These are phyloP conservation scores for Cepaea nemoralis DNA, from an alignment of 1,140 invertebrate species.

Conservation along the genomic window DNA sequence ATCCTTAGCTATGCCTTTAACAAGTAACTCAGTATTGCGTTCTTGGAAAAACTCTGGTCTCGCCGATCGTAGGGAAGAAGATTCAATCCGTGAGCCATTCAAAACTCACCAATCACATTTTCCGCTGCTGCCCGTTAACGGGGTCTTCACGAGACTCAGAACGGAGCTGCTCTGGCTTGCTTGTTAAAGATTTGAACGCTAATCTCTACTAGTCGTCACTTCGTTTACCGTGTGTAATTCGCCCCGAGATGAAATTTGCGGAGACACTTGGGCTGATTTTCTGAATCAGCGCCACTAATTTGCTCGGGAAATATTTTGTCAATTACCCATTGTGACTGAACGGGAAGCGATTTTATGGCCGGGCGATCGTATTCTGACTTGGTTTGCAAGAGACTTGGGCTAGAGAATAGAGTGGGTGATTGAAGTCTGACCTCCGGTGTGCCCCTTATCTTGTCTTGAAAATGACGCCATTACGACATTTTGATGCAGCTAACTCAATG, in stretches of 20 bases:
- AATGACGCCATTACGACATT: conserved; percentile 30
- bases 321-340: conserved; percentile 39
- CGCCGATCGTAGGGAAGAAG: conserved; percentile 14
- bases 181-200: conserved; percentile 39
- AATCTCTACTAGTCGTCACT: conserved; percentile 39
- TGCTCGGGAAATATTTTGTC: conserved; percentile 44
- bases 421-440: conserved; percentile 29
- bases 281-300: conserved; percentile 34
- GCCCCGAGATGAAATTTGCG: conserved; percentile 40
- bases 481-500: background rate
- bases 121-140: background rate
- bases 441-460: conserved; percentile 3
- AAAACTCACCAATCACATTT: conserved; percentile 40
- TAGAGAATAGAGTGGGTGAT: conserved; percentile 34
- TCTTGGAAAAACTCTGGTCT: conserved; percentile 22
- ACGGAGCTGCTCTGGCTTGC: conserved; percentile 29
- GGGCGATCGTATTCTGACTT: conserved; percentile 31
- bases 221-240: conserved; percentile 40
- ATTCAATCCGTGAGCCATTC: conserved; percentile 42
- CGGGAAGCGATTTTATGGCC: conserved; percentile 37
- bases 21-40: conserved; percentile 27
- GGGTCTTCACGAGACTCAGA: background rate
- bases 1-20: conserved; percentile 24
- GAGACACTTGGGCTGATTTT: conserved; percentile 39
- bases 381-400: conserved; percentile 14